These are phyloP conservation scores for Lasioglossum marginatum DNA, from an alignment of 2,888 invertebrate species.

Conservation along the genomic window DNA sequence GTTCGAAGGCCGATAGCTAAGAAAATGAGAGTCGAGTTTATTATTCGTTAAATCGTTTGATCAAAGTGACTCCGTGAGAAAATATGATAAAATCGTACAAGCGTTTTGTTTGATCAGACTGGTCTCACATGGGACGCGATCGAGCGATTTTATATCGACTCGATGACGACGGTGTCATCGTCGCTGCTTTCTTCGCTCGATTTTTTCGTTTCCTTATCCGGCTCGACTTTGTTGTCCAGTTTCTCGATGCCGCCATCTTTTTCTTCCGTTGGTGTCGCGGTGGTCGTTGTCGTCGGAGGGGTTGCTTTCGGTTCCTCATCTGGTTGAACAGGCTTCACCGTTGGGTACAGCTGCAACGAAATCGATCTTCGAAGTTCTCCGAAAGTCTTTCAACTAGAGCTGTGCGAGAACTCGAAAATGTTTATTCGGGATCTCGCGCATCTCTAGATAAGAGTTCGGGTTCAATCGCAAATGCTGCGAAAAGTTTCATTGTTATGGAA, in stretches of 20 bases:
- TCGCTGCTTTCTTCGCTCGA: constrained; percentile 35
- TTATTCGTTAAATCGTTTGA: background rate
- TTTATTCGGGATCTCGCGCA: too few relatives aligned
- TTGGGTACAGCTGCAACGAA: constrained; percentile 54
- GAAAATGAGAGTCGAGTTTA: background rate
- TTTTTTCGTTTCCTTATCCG: constrained; percentile 54
- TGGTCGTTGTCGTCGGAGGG: constrained; percentile 51
- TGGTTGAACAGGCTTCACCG: constrained; percentile 54
- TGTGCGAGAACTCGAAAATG: too few relatives aligned
- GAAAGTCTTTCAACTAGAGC: background rate
- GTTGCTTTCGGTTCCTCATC: constrained; percentile 31
- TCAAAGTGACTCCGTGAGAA: background rate
- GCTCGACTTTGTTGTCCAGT: constrained; percentile 73
- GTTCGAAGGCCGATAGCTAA: background rate
- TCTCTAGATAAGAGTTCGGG: too few relatives aligned
- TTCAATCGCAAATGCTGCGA: too few relatives aligned
- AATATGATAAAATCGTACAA: background rate
- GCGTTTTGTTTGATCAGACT: constrained; percentile 15
- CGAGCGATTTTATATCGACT: constrained; percentile 60
- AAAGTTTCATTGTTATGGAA: too few relatives aligned
- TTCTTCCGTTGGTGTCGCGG: constrained; percentile 23
- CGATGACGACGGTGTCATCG: constrained; percentile 71
- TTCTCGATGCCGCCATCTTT: constrained; percentile 74
- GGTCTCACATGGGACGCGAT: too few relatives aligned
- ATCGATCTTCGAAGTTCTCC: background rate